Conservation (phyloP, 1,140 invertebrate species). For the Rhynchophorus ferrugineus region DNA sequence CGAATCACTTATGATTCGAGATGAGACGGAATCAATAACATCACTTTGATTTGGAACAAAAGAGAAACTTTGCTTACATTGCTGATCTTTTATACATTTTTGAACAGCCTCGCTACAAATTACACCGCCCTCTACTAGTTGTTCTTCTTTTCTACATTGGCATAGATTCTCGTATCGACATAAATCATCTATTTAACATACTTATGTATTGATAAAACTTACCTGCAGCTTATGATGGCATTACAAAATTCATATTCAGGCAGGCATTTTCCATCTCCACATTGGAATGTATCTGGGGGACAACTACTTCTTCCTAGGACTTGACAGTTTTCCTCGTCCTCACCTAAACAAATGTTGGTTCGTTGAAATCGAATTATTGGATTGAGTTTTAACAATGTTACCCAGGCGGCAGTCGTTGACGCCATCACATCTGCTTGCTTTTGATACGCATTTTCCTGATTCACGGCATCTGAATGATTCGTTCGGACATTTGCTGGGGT, state of each 20-base stretch:
- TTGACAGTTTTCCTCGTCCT: conserved; percentile 71
- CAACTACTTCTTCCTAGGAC: conserved; percentile 45
- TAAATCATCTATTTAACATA: too few relatives aligned
- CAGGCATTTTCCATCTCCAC: conserved; percentile 73
- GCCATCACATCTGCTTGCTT: conserved; percentile 70
- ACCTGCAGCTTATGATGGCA: conserved; percentile 58
- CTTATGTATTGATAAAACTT: not conserved
- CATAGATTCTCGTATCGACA: too few relatives aligned
- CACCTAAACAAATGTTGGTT: conserved; percentile 52
- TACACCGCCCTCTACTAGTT: too few relatives aligned
- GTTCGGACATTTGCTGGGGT: conserved; percentile 35
- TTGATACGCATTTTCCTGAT: conserved; percentile 66
- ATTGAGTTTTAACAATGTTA: not conserved
- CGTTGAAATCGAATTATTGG: not conserved
- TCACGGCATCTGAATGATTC: conserved; percentile 59
- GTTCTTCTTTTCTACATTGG: too few relatives aligned
- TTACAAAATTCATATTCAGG: conserved; percentile 88
- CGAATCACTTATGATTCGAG: too few relatives aligned
- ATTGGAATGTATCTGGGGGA: conserved; percentile 73
- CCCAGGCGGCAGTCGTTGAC: conserved; percentile 67
- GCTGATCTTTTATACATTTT: too few relatives aligned
- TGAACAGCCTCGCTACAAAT: too few relatives aligned
- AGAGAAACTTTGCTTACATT: too few relatives aligned
- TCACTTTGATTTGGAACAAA: too few relatives aligned
- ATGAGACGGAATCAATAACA: too few relatives aligned